Base-by-base conservation (phyloP, 2,113 vertebrate genomes). In the Poeciliopsis occidentalis region DNA sequence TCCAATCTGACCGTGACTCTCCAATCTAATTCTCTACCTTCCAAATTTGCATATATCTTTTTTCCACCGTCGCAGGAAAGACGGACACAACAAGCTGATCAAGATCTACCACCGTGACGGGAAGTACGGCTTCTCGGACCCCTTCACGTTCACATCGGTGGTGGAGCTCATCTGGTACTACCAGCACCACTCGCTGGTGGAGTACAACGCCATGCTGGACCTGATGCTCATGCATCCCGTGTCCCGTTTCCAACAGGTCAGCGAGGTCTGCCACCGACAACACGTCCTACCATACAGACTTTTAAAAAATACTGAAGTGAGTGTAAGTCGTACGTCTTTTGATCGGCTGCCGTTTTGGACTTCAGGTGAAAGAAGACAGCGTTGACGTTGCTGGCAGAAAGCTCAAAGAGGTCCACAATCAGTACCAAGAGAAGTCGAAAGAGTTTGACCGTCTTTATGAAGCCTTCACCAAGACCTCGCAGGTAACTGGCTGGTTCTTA, bases 101-200 rank as follows among this genome's bases (percentile, higher is more conserved):
- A 97, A 98, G 94, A 99, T 99, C 86, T 97, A 97, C 84, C 97
- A 99, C 84, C 94, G 91, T 4, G 98, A 98, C 67, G 97, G 96
- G 30, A 96, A 96, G 84, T 99, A 97, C 0, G 98, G 98, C 80
- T 99, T 99, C 91, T 99, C 97, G 34, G 98, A 99, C 76, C 97
- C 97, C 0, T 93, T 99, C 83, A 97, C 97, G 0, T 99, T 99
- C 90, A 94, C 87, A 54, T 99, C 98, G 0, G 97, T 98, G 12
- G 96, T 97, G 92, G 98, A 99, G 67, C 96, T 99, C 77, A 98
- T 99, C 76, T 96, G 94, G 93, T 95, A 98, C 92, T 98, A 99
- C 85, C 96, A 96, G 85, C 96, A 97, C 8, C 96, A 98, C 77
- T 96, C 97, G 34, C 94, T 99, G 44, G 98, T 97, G 81, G 97